Percentiles rank a stretch among this genome's conserved stretches.
These are phyloP conservation scores for Gadopsis marmoratus DNA, from an alignment of 2,797 vertebrate species.

Conservation along the genomic window DNA sequence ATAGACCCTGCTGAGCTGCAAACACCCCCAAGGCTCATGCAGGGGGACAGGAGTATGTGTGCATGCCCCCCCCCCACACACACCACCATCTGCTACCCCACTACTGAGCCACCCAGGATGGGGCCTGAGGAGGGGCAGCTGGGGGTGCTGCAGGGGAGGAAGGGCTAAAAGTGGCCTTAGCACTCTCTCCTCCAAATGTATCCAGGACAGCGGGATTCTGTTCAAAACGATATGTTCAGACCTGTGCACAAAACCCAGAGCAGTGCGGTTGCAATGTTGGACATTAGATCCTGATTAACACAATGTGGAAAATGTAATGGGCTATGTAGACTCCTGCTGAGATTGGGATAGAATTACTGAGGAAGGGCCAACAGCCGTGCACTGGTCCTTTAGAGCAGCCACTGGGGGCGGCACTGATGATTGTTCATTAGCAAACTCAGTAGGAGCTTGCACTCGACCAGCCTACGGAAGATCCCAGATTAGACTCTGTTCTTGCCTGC, in stretches of 20 bases:
- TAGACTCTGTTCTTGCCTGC: conserved; percentile 49
- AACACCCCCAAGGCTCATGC: conserved; percentile 74
- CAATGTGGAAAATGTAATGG: conserved; percentile 81
- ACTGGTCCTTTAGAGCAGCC: conserved; percentile 75
- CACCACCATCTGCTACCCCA: conserved; percentile 83
- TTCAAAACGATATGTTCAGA: conserved; percentile 33
- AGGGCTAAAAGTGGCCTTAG: conserved; percentile 62
- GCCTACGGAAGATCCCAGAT: conserved; percentile 68
- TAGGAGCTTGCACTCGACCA: conserved; percentile 75
- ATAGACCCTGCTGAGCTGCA: conserved; percentile 61
- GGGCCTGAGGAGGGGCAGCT: conserved; percentile 70
- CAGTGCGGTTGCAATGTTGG: conserved; percentile 41
- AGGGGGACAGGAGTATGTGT: conserved; percentile 69
- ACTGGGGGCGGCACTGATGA: conserved; percentile 79
- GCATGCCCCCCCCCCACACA: conserved; percentile 40
- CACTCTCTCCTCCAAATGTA: conserved; percentile 31
- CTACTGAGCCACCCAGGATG: conserved; percentile 79
- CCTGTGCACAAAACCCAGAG: conserved; percentile 50
- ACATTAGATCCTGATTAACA: conserved; percentile 77
- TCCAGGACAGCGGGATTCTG: conserved; percentile 37
- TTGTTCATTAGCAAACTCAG: conserved; percentile 87
- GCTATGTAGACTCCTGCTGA: conserved; percentile 72
- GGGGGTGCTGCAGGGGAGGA: conserved; percentile 67
- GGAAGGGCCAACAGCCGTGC: conserved; percentile 68
- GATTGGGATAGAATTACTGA: conserved; percentile 76